Evolutionary conservation across 2,888 invertebrate species (phyloP).

Genomic region (Phymatocera aterrima): DNA sequence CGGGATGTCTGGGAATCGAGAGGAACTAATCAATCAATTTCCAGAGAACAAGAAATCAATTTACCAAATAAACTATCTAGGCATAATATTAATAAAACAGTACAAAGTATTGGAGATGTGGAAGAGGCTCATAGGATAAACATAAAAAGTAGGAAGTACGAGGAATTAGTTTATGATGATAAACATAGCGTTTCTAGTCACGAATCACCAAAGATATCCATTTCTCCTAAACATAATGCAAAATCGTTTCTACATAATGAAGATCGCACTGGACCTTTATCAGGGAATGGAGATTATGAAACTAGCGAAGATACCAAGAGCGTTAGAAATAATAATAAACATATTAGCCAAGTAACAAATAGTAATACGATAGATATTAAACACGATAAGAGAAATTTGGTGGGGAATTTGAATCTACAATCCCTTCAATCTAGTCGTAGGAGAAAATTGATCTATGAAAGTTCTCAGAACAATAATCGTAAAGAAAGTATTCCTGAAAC

Average conservation of each 20-base stretch:
- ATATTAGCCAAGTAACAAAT: background rate
- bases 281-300: constrained; percentile 28
- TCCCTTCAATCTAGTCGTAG: background rate
- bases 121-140: background rate
- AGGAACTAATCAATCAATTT: constrained; percentile 4
- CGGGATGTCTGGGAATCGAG: constrained; percentile 50
- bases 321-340: constrained; percentile 3
- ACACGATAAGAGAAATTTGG: background rate
- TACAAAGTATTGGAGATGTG: constrained; percentile 7
- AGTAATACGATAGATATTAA: background rate
- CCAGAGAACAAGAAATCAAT: background rate
- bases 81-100: constrained; percentile 3
- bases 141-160: background rate
- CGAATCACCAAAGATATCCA: constrained; percentile 40
- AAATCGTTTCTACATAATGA: background rate
- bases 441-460: background rate
- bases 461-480: constrained; percentile 1
- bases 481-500: constrained; percentile 6
- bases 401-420: constrained; percentile 10
- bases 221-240: background rate
- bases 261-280: background rate
- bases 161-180: constrained; percentile 37
- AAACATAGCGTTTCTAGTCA: constrained; percentile 51
- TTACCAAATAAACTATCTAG: constrained; percentile 9
- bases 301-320: constrained; percentile 17